A percentile compares a stretch with the other conserved stretches of the same genome.
These are phyloP conservation scores for Cynaeus angustus DNA, from an alignment of 2,888 invertebrate species.

Conservation along the genomic window DNA sequence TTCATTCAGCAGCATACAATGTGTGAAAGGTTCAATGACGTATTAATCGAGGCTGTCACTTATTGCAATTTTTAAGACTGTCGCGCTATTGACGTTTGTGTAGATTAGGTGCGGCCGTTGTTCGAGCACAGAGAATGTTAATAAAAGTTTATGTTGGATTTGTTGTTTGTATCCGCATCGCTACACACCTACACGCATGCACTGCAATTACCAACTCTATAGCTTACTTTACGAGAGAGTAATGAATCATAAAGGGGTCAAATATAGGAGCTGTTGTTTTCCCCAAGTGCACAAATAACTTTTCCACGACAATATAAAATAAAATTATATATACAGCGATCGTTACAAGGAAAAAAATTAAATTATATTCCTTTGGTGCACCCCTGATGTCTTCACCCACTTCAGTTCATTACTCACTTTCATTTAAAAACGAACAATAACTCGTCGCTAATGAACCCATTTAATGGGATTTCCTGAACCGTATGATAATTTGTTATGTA, in stretches of 20 bases:
- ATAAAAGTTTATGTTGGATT: constrained; percentile 42
- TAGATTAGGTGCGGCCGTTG: constrained; percentile 50
- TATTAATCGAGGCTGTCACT: constrained; percentile 11
- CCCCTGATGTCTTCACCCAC: no score
- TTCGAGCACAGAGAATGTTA: constrained; percentile 39
- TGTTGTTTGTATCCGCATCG: constrained; percentile 30
- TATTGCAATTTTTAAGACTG: constrained; percentile 48
- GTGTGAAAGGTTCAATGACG: constrained; percentile 28
- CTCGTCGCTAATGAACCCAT: constrained; percentile 50
- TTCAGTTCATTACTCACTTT: no score
- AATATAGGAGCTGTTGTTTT: no score
- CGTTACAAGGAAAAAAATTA: no score
- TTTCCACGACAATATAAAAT: no score
- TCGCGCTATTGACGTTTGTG: constrained; percentile 44
- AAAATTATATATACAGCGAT: no score
- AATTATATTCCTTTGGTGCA: no score
- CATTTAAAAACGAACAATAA: constrained; percentile 18
- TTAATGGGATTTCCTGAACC: constrained; percentile 45
- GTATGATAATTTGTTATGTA: constrained; percentile 48
- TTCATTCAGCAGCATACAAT: constrained; percentile 19
- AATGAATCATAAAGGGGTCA: no score
- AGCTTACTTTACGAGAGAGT: no score
- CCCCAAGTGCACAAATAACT: no score
- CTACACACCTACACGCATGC: constrained; percentile 1
- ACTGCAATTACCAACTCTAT: constrained; percentile 41